phyloP scores from a whole-genome alignment of 2,888 invertebrate genomes.

The Hecatera dysodea region DNA sequence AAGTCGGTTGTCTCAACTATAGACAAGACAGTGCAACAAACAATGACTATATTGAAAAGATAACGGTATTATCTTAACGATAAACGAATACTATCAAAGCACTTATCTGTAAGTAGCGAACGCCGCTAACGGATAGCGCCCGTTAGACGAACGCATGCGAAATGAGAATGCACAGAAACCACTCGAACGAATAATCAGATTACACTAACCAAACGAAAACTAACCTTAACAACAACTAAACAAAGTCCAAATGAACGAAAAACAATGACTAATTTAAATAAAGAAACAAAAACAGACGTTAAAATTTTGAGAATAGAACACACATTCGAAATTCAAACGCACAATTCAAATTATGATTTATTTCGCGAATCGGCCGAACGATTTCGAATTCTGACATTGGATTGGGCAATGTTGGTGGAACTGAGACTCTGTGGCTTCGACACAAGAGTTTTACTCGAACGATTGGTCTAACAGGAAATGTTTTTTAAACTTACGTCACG shows the following conservation, averaged over 20 bases:
- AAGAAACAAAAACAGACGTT: constrained; percentile 37
- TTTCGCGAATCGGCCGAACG: constrained; percentile 29
- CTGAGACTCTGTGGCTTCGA: constrained; percentile 36
- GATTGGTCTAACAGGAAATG: constrained; percentile 45
- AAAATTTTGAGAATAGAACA: constrained; percentile 31
- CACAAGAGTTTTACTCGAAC: constrained; percentile 41
- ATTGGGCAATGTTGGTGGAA: constrained; percentile 28
- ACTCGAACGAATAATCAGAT: constrained; percentile 18
- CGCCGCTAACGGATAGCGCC: constrained; percentile 57
- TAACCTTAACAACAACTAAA: not conserved
- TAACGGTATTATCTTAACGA: constrained; percentile 55
- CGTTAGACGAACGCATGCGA: constrained; percentile 41
- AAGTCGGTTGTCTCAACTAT: constrained; percentile 40
- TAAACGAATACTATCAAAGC: constrained; percentile 59
- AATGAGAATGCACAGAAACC: constrained; percentile 48
- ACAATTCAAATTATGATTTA: constrained; percentile 45
- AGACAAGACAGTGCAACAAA: constrained; percentile 39
- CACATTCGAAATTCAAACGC: constrained; percentile 40
- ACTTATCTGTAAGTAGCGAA: constrained; percentile 42
- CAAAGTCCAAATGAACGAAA: constrained; percentile 12
- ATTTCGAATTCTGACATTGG: constrained; percentile 53
- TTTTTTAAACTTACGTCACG: constrained; percentile 55
- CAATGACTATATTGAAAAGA: constrained; percentile 49
- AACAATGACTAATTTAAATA: constrained; percentile 7
- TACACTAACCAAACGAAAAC: constrained; percentile 29